Conservation (phyloP, 1,140 invertebrate species). For the Micrasema longulum region DNA sequence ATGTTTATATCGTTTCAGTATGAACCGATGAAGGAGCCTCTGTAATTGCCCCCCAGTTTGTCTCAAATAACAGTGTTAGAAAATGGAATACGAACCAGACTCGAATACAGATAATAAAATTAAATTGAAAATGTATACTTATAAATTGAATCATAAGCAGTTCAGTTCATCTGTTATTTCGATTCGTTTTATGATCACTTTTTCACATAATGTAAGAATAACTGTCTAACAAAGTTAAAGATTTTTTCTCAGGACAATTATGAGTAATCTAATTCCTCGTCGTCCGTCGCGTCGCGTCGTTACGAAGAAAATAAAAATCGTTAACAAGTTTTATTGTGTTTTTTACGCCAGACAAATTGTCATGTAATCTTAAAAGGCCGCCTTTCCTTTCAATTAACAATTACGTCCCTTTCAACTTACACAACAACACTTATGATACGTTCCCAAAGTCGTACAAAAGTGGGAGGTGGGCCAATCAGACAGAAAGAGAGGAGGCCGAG, state of each 20-base stretch:
- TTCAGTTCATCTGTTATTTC: neutral
- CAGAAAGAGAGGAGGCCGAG: neutral
- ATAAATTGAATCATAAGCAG: too few relatives aligned
- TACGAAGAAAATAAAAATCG: neutral
- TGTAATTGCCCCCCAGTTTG: too few relatives aligned
- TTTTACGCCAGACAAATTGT: neutral
- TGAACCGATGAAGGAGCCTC: too few relatives aligned
- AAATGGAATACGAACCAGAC: too few relatives aligned
- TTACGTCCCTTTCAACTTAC: slow-evolving; percentile 13
- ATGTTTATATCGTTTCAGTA: too few relatives aligned
- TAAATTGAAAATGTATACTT: too few relatives aligned
- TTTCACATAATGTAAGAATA: neutral
- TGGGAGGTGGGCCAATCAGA: neutral
- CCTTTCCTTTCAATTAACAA: slow-evolving; percentile 6
- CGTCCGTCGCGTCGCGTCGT: neutral
- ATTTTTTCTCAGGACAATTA: neutral
- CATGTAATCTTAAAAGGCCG: neutral
- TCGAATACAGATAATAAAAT: too few relatives aligned
- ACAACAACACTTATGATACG: neutral
- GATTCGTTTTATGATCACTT: neutral
- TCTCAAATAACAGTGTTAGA: too few relatives aligned
- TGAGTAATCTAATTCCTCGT: neutral
- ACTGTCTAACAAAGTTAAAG: neutral
- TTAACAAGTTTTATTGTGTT: neutral
- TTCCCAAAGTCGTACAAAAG: neutral